These are phyloP conservation scores for Todiramphus saurophagus DNA, from an alignment of 2,113 vertebrate species.

Conservation along the genomic window DNA sequence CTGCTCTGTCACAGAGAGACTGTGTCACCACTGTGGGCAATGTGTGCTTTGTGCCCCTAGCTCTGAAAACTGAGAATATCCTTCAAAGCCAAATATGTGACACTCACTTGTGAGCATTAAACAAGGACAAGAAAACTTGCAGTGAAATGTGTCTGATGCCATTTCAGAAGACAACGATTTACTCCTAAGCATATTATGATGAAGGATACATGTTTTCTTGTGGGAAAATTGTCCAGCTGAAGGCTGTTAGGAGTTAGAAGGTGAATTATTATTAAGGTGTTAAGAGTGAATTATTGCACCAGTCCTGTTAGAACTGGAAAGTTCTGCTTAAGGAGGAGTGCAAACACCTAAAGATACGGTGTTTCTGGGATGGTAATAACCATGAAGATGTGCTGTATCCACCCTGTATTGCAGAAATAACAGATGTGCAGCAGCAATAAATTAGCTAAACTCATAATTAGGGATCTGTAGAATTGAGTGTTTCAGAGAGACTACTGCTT, in stretches of 20 bases:
- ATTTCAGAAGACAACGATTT: not conserved
- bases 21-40: rapidly evolving
- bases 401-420: not conserved
- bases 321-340: not conserved
- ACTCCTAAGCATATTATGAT: not conserved
- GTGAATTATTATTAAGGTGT: not conserved
- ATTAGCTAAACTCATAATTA: not conserved
- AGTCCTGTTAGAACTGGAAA: not conserved
- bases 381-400: not conserved
- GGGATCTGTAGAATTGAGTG: not conserved
- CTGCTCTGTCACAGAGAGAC: not conserved
- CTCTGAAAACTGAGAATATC: not conserved
- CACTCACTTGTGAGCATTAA: not conserved
- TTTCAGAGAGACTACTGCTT: not conserved
- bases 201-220: not conserved
- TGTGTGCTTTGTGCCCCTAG: not conserved
- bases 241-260: not conserved
- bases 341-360: not conserved
- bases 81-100: not conserved
- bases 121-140: not conserved
- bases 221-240: not conserved
- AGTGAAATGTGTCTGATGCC: not conserved
- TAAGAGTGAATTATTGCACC: not conserved
- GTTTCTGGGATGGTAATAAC: not conserved
- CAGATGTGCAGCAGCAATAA: not conserved